Evolutionary conservation across 2,888 invertebrate species (phyloP).

Genomic region (Platynereis dumerilii): DNA sequence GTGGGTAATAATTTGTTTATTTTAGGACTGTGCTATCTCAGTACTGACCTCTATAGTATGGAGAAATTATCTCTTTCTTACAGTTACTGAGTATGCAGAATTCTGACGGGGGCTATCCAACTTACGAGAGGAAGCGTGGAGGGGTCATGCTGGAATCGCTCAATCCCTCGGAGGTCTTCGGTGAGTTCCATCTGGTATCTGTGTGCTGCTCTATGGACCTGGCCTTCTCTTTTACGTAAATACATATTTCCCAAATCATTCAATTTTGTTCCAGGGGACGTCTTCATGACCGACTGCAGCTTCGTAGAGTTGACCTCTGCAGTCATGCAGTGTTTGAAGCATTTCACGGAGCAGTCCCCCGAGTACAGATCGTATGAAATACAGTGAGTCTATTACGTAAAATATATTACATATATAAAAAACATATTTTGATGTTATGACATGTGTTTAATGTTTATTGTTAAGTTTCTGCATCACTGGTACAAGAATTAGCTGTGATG

Average conservation of each 20-base stretch:
- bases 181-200: too few species aligned
- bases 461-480: too few species aligned
- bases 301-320: conserved; percentile 57
- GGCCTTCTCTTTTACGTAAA: too few species aligned
- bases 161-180: conserved; percentile 57
- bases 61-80: conserved; percentile 10
- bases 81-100: conserved; percentile 49
- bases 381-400: conserved; percentile 13
- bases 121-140: conserved; percentile 53
- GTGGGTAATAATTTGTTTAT: conserved; percentile 28
- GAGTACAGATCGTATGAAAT: conserved; percentile 43
- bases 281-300: conserved; percentile 59
- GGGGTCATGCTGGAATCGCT: conserved; percentile 50
- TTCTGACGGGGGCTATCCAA: conserved; percentile 51
- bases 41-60: background rate
- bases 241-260: too few species aligned
- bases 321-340: conserved; percentile 47
- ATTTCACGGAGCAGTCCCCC: conserved; percentile 41
- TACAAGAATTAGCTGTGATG: too few species aligned
- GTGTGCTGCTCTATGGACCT: too few species aligned
- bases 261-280: conserved; percentile 45
- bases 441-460: too few species aligned
- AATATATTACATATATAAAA: too few species aligned
- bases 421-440: too few species aligned
- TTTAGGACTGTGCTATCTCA: background rate